Evolutionary conservation across 2,797 vertebrate species (phyloP), one percentile per base, ranked within the genome.

Genomic region (Pantherophis alleghaniensis): DNA sequence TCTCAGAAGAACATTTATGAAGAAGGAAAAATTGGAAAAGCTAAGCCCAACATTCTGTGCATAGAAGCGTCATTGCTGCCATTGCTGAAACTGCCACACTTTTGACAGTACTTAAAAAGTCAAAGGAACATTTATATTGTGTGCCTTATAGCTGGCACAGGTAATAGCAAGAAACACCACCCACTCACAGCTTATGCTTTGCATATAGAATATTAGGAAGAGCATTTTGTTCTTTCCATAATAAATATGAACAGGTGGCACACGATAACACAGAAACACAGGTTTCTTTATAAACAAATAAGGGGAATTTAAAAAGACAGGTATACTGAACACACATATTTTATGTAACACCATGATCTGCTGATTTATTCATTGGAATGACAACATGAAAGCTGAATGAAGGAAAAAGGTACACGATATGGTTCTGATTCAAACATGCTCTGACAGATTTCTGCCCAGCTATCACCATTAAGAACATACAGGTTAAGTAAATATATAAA

Each of bases 191-290:
- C 57, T 5, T 91, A 56, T 69, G 28, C 53, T 88, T 92, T 66
- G 14, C 9, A 57, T 53, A 92, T 95, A 32, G 13, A 69, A 69
- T 69, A 94, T 92, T 90, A 26, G 37, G 59, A 55, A 90, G 91
- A 96, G 87, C 95, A 95, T 74, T 9, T 0, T 24, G 95, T 95
- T 95, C 94, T 96, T 96, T 94, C 89, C 95, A 96, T 95, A 95
- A 94, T 13, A n/a, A 93, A 95, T 66, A 93, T 97, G 95, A 96
- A 97, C 97, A 95, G 42, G 18, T 57, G 86, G 88, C 18, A 42
- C 37, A 79, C 37, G 18, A 79, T 79, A 88, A 92, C 90, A 4
- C 0, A 92, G 89, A 93, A 7, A 0, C 94, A 74, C 90, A 26
- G 42, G 66, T 57, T 55, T 20, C 88, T 96, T 93, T 94, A 74